A percentile compares a stretch with the other conserved stretches of the same genome.
Evolutionary conservation across 2,888 invertebrate genomes (phyloP).

Genomic region (Automeris io): DNA sequence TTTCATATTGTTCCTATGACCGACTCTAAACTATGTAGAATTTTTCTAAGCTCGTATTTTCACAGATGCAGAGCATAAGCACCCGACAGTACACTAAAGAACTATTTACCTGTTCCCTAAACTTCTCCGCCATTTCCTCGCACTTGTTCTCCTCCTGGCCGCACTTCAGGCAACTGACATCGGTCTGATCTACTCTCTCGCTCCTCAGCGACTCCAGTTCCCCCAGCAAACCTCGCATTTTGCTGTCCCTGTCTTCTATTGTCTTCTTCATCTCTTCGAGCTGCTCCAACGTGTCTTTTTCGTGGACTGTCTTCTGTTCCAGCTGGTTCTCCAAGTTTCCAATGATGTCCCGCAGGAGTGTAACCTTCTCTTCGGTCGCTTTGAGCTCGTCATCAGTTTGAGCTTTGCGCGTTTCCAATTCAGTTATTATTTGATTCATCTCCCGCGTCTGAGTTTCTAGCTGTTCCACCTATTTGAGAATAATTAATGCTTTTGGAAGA

Average conservation of each 20-base stretch:
- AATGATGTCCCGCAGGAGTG: slow-evolving; percentile 85
- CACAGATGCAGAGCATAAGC: too few species aligned
- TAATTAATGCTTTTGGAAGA: too few species aligned
- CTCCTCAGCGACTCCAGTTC: slow-evolving; percentile 73
- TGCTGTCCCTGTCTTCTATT: slow-evolving; percentile 74
- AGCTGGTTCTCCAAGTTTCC: slow-evolving; percentile 85
- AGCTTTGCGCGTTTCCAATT: slow-evolving; percentile 78
- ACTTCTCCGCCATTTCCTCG: slow-evolving; percentile 40
- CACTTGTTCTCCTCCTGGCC: slow-evolving; percentile 42
- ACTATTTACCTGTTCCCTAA: slow-evolving; percentile 54
- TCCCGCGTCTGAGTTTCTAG: slow-evolving; percentile 86
- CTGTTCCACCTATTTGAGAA: slow-evolving; percentile 83
- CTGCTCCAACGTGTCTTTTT: slow-evolving; percentile 78
- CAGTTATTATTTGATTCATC: slow-evolving; percentile 78
- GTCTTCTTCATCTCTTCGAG: slow-evolving; percentile 74
- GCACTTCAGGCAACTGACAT: slow-evolving; percentile 47
- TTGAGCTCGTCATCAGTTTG: slow-evolving; percentile 84
- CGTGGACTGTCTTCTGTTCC: slow-evolving; percentile 80
- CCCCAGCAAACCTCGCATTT: slow-evolving; percentile 71
- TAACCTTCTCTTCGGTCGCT: slow-evolving; percentile 85
- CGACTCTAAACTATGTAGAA: too few species aligned
- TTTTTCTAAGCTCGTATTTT: too few species aligned
- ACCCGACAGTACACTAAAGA: too few species aligned
- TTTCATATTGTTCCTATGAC: too few species aligned
- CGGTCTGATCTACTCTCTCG: slow-evolving; percentile 55